phyloP scores from a whole-genome alignment of 2,113 vertebrate genomes.

The Dinomys branickii region DNA sequence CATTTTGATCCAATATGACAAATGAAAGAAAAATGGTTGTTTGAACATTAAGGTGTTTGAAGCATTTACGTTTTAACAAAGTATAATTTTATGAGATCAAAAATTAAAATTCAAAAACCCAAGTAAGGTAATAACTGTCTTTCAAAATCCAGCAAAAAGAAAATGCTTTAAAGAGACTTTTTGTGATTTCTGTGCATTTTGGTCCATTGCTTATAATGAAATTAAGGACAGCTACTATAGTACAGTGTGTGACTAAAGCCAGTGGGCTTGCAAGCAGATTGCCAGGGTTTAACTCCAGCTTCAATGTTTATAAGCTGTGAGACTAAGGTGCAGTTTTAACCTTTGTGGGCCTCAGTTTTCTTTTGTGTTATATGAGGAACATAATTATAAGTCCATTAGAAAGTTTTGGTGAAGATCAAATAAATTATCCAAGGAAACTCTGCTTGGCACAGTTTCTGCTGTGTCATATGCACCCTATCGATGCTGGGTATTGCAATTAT shows the following conservation, averaged over 20 bases:
- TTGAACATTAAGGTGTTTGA: background rate
- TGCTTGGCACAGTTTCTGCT: background rate
- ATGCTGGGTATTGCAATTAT: constrained; percentile 39
- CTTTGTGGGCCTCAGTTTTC: background rate
- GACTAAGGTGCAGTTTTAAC: background rate
- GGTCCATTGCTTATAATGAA: background rate
- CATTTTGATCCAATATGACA: background rate
- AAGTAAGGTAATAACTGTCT: background rate
- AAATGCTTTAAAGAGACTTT: background rate
- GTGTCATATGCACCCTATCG: background rate
- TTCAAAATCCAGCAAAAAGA: background rate
- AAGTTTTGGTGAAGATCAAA: constrained; percentile 37
- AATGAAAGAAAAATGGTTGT: background rate
- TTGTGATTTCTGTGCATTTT: background rate
- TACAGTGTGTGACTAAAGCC: background rate
- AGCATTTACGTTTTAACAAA: constrained; percentile 29
- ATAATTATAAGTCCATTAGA: background rate
- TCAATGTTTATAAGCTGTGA: background rate
- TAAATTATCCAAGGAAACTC: background rate
- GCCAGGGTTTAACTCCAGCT: background rate
- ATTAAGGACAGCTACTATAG: fast-evolving
- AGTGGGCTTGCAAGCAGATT: background rate
- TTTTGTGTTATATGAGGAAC: constrained; percentile 1
- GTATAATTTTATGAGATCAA: constrained; percentile 21
- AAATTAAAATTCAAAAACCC: constrained; percentile 43